Conservation (phyloP, 2,888 invertebrate genomes). For the Epinotia bilunana region DNA sequence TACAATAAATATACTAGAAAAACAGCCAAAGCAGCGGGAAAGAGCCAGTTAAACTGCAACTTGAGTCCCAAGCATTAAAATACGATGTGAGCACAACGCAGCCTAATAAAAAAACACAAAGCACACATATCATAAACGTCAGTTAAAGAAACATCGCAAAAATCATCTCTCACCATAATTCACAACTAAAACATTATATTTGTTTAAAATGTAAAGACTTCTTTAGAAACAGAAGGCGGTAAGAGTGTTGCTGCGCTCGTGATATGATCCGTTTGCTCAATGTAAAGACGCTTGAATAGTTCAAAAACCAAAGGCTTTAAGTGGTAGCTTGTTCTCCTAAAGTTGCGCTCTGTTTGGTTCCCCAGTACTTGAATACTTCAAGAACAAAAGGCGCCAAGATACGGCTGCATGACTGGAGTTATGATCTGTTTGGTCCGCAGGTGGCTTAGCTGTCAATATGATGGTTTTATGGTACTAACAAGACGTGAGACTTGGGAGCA, state of each 20-base stretch:
- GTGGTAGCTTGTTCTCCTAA: not conserved
- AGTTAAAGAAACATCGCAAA: constrained; percentile 40
- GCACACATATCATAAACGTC: constrained; percentile 36
- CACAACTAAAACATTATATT: constrained; percentile 52
- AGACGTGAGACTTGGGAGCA: constrained; percentile 37
- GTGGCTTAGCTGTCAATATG: constrained; percentile 55
- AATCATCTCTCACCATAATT: constrained; percentile 45
- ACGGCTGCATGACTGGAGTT: not conserved
- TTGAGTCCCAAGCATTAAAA: constrained; percentile 14
- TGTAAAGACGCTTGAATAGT: not conserved
- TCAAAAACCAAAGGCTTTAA: not conserved
- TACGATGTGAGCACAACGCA: not conserved
- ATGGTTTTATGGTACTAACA: constrained; percentile 58
- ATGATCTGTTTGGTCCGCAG: not conserved
- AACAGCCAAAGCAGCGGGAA: constrained; percentile 8
- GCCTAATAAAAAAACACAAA: constrained; percentile 23
- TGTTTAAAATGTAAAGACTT: constrained; percentile 66
- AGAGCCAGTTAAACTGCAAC: constrained; percentile 13
- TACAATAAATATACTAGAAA: not conserved
- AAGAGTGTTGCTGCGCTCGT: not conserved
- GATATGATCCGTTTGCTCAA: not conserved
- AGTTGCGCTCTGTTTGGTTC: not conserved
- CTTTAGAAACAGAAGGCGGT: constrained; percentile 28
- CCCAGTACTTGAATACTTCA: not conserved
- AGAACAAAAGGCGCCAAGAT: not conserved